phyloP scores from a whole-genome alignment of 2,113 vertebrate genomes.

The Zosterops lateralis region DNA sequence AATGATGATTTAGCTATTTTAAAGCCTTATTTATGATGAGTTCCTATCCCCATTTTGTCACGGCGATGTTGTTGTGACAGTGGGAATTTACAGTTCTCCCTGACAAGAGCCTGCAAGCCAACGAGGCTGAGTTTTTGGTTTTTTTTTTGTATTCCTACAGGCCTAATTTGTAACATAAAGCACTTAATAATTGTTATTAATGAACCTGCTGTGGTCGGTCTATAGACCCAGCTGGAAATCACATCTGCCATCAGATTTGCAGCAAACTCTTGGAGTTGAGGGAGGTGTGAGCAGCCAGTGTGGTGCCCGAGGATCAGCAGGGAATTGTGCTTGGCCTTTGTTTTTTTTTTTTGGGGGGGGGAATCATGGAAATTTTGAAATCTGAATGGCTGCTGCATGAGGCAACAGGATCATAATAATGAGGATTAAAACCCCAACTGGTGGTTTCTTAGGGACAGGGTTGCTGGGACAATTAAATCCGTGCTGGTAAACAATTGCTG shows the following conservation, averaged over 20 bases:
- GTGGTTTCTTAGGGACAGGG: not conserved
- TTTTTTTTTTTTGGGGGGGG: not conserved
- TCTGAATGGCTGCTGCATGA: not conserved
- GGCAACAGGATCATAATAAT: not conserved
- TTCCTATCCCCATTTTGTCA: conserved; percentile 40
- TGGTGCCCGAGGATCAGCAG: accelerated
- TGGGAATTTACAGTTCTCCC: conserved; percentile 70
- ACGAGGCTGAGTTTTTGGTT: conserved; percentile 63
- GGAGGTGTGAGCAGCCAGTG: conserved; percentile 13
- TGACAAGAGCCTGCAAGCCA: conserved; percentile 65
- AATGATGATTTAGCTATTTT: conserved; percentile 69
- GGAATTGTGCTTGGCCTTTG: not conserved
- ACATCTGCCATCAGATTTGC: conserved; percentile 68
- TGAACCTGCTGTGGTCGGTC: conserved; percentile 71
- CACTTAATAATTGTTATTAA: conserved; percentile 84
- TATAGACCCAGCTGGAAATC: conserved; percentile 79
- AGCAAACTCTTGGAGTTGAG: not conserved
- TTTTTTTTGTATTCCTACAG: conserved; percentile 70
- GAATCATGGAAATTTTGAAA: not conserved
- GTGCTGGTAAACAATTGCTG: not conserved
- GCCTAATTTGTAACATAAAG: conserved; percentile 78
- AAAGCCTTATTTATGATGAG: conserved; percentile 67
- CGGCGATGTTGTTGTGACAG: conserved; percentile 66
- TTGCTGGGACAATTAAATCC: not conserved
- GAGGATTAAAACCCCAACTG: not conserved